Conservation (phyloP, 2,113 vertebrate genomes). For the Mellivora capensis region DNA sequence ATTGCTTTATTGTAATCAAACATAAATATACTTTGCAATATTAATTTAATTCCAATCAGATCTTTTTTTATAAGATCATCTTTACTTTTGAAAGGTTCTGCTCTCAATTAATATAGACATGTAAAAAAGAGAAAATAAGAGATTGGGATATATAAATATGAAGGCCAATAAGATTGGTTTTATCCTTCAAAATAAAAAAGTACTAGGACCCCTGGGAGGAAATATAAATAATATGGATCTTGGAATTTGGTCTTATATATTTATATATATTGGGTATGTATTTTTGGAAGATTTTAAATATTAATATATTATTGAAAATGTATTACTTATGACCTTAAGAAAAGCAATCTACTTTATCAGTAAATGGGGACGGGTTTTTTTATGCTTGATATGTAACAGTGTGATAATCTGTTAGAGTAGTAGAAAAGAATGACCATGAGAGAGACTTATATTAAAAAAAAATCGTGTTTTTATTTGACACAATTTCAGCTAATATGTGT, state of each 20-base stretch:
- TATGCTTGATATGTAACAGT: background rate
- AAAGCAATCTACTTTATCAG: background rate
- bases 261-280: background rate
- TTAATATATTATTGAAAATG: background rate
- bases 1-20: background rate
- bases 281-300: background rate
- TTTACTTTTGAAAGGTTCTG: background rate
- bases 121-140: background rate
- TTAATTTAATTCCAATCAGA: background rate
- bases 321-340: background rate
- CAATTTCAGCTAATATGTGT: background rate
- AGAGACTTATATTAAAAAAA: background rate
- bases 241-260: background rate
- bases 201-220: background rate
- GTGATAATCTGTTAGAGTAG: background rate
- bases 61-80: background rate
- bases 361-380: background rate
- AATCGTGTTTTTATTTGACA: background rate
- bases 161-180: background rate
- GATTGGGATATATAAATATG: background rate
- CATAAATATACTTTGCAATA: background rate
- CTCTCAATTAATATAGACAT: background rate
- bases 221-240: background rate
- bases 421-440: background rate
- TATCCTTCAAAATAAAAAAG: background rate